A percentile compares a stretch with the other conserved stretches of the same genome.
phyloP scores from a whole-genome alignment of 64 coral and sea anemone genomes.

The Pocillopora verrucosa region DNA sequence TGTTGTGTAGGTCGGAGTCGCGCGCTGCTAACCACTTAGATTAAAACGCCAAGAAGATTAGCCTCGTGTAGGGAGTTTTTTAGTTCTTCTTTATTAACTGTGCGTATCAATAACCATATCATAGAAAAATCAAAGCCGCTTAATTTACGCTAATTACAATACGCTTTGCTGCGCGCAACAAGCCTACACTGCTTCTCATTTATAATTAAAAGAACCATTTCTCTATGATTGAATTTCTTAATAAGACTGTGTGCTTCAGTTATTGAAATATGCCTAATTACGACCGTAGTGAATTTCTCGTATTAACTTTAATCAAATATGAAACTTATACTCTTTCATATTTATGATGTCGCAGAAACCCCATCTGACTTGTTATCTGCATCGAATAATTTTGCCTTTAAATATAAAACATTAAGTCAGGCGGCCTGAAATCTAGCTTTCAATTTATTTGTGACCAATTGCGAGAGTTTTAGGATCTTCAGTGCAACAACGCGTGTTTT shows the following conservation, averaged over 20 bases:
- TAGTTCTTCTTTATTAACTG: constrained; percentile 12
- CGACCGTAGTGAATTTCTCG: constrained; percentile 27
- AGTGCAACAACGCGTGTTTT: neutral
- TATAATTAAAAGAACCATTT: constrained; percentile 69
- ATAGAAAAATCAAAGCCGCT: constrained; percentile 49
- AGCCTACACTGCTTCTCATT: constrained; percentile 39
- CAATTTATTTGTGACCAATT: neutral
- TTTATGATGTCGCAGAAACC: constrained; percentile 54
- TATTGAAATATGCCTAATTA: constrained; percentile 86
- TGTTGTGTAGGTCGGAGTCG: neutral
- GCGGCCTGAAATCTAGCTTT: neutral
- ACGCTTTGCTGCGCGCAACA: constrained; percentile 6
- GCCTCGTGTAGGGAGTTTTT: constrained; percentile 14
- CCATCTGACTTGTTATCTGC: constrained; percentile 32
- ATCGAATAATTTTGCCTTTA: neutral
- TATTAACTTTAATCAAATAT: constrained; percentile 81
- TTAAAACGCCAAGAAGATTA: constrained; percentile 16
- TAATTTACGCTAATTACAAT: constrained; percentile 39
- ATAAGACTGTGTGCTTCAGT: constrained; percentile 69
- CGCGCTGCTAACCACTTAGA: neutral
- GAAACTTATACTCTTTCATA: constrained; percentile 69
- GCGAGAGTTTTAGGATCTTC: neutral
- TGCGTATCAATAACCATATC: constrained; percentile 44
- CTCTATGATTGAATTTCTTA: constrained; percentile 58
- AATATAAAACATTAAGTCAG: neutral